Evolutionary conservation across 2,113 vertebrate species (phyloP), one percentile per base, ranked within the genome.

Genomic region (Cynocephalus volans): DNA sequence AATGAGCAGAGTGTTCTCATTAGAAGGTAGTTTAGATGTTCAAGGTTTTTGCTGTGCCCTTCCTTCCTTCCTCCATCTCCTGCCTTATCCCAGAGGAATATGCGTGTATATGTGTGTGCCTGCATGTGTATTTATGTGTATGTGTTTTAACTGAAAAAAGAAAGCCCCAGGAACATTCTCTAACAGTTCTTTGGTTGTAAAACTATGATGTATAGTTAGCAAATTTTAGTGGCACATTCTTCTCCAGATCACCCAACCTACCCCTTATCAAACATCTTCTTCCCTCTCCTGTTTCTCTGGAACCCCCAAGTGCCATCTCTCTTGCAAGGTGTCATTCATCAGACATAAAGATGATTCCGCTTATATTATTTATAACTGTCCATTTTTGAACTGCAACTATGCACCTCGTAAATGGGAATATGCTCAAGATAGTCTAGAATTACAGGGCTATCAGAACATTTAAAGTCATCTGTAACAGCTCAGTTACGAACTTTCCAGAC

Each of bases 281-380:
- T 77, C 73, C 69, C 58, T 80, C 80, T 70, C 28, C 83, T 87
- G 77, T 88, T 88, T 92, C 52, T 60, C 50, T 28, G 36, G 67
- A 60, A 48, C 13, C 11, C 6, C 24, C 83, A 67, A 48, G 50
- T 92, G 70, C 50, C 70, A 80, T 52, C 81, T 92, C 62, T 76
- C 73, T 91, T 31, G 80, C 3, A 64, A 52, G 48, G 18, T 67
- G 24, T 31, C 31, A 75, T 62, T 41, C 45, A 26, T 86, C 65
- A 79, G 73, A 86, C 69, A 91, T 92, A 89, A 79, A 88, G 69
- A 92, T 60, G 33, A 52, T 50, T 69, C 58, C 36, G 36, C 11
- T 41, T 31, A n/a, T 45, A 50, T 70, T 80, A 83, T 83, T 79
- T 69, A 79, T 64, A 87, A 73, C 23, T 64, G 23, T 24, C 56